Percentiles rank a stretch among this genome's conserved stretches.
Conservation (phyloP, 2,888 invertebrate genomes). For the Poecilobothrus nobilitatus region DNA sequence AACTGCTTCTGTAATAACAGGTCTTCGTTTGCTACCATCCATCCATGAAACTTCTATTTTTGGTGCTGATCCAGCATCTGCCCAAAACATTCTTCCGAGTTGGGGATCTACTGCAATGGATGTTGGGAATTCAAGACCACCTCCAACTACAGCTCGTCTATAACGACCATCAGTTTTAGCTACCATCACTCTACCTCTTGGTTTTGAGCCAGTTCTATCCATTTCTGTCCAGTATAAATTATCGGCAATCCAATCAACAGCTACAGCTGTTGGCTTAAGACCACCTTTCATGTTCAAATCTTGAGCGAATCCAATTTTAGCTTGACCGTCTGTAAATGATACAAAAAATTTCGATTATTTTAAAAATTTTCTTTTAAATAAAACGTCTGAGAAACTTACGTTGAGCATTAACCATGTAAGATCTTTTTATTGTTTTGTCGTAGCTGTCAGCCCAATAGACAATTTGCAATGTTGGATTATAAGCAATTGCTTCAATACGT, state of each 20-base stretch:
- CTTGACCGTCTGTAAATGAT: slow-evolving; percentile 52
- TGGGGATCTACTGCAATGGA: slow-evolving; percentile 83
- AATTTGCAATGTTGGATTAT: slow-evolving; percentile 72
- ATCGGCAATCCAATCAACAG: slow-evolving; percentile 88
- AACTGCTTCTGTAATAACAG: slow-evolving; percentile 71
- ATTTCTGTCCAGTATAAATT: slow-evolving; percentile 93
- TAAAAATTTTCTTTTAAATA: too few species aligned
- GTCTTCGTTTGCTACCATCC: slow-evolving; percentile 84
- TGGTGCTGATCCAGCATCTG: slow-evolving; percentile 81
- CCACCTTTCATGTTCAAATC: slow-evolving; percentile 77
- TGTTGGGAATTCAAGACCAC: slow-evolving; percentile 76
- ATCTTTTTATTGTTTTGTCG: slow-evolving; percentile 82
- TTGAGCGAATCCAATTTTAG: slow-evolving; percentile 75
- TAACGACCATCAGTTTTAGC: slow-evolving; percentile 85
- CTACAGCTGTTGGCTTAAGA: slow-evolving; percentile 77
- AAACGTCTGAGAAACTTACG: neutral
- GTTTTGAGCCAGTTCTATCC: slow-evolving; percentile 64
- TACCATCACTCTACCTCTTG: slow-evolving; percentile 75
- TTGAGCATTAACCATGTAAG: slow-evolving; percentile 75
- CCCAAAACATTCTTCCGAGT: slow-evolving; percentile 83
- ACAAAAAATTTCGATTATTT: too few species aligned
- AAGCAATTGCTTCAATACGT: slow-evolving; percentile 85
- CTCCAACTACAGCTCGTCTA: slow-evolving; percentile 66
- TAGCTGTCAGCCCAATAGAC: slow-evolving; percentile 95
- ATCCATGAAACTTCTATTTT: slow-evolving; percentile 95